Evolutionary conservation across 1,140 invertebrate genomes (phyloP).

Genomic region (Potamilus streckersoni): DNA sequence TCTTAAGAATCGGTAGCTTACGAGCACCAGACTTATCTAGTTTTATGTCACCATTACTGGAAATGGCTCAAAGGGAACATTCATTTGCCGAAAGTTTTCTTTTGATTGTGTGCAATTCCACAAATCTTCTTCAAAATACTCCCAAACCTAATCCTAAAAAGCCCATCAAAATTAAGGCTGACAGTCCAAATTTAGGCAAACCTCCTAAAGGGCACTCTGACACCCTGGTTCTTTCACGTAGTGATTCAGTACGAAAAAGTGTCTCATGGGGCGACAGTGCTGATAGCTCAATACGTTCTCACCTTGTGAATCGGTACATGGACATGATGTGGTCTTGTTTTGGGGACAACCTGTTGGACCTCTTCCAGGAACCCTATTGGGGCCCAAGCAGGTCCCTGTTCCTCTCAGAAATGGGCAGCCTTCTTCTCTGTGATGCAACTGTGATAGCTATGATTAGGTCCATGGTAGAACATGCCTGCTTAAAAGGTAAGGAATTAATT

Average conservation of each 20-base stretch:
- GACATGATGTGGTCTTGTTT: slow-evolving; percentile 62
- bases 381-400: slow-evolving; percentile 40
- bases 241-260: slow-evolving; percentile 59
- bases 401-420: slow-evolving; percentile 51
- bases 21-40: slow-evolving; percentile 56
- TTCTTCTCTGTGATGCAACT: slow-evolving; percentile 52
- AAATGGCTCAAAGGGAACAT: slow-evolving; percentile 59
- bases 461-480: slow-evolving; percentile 61
- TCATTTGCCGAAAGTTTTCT: slow-evolving; percentile 65
- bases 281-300: slow-evolving; percentile 55
- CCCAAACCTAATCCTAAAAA: slow-evolving; percentile 32
- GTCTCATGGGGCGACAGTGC: slow-evolving; percentile 66
- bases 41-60: slow-evolving; percentile 55
- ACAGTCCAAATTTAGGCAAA: slow-evolving; percentile 37
- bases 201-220: slow-evolving; percentile 44
- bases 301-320: slow-evolving; percentile 59
- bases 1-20: slow-evolving; percentile 52
- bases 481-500: slow-evolving; percentile 50
- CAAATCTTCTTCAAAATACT: slow-evolving; percentile 59
- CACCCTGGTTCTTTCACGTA: slow-evolving; percentile 53
- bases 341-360: slow-evolving; percentile 55
- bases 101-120: slow-evolving; percentile 64
- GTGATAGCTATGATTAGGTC: slow-evolving; percentile 55
- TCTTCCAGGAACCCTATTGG: slow-evolving; percentile 61
- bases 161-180: slow-evolving; percentile 12